A percentile compares a stretch with the other conserved stretches of the same genome.
Evolutionary conservation across 2,888 invertebrate species (phyloP).

Genomic region (Cheilosia soror): DNA sequence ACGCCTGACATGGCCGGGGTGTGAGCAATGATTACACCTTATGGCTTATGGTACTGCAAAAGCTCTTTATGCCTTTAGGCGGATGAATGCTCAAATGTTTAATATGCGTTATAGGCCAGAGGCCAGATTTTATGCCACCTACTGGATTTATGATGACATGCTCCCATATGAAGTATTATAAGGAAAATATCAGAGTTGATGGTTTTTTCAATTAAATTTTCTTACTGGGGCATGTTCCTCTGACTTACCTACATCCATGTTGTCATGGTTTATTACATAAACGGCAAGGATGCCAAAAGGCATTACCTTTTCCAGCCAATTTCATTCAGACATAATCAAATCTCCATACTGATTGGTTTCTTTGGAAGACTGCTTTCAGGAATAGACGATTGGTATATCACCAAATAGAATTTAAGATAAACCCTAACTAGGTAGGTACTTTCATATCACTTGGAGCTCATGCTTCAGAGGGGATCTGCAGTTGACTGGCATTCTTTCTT

Average conservation of each 20-base stretch:
- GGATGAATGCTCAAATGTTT: slow-evolving; percentile 32
- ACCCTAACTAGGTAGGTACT: too few species aligned
- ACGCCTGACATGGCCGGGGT: slow-evolving; percentile 39
- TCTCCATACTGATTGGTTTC: background rate
- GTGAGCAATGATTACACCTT: slow-evolving; percentile 46
- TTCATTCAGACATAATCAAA: background rate
- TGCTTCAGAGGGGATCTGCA: too few species aligned
- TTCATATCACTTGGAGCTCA: too few species aligned
- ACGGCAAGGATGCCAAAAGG: background rate
- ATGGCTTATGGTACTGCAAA: slow-evolving; percentile 33
- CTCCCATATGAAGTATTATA: background rate
- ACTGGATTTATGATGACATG: slow-evolving; percentile 20
- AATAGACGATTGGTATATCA: background rate
- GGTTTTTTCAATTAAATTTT: slow-evolving; percentile 15
- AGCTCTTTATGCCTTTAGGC: slow-evolving; percentile 37
- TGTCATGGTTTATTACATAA: background rate
- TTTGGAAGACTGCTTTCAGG: background rate
- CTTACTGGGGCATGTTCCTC: background rate
- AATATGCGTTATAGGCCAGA: slow-evolving; percentile 28
- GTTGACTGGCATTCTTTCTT: too few species aligned
- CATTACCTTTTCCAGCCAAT: background rate
- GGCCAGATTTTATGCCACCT: slow-evolving; percentile 47
- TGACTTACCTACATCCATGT: background rate
- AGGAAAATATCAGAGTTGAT: background rate
- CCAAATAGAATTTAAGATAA: too few species aligned